These are phyloP conservation scores for Cosmorhoe ocellata DNA, from an alignment of 2,888 invertebrate species.

Conservation along the genomic window DNA sequence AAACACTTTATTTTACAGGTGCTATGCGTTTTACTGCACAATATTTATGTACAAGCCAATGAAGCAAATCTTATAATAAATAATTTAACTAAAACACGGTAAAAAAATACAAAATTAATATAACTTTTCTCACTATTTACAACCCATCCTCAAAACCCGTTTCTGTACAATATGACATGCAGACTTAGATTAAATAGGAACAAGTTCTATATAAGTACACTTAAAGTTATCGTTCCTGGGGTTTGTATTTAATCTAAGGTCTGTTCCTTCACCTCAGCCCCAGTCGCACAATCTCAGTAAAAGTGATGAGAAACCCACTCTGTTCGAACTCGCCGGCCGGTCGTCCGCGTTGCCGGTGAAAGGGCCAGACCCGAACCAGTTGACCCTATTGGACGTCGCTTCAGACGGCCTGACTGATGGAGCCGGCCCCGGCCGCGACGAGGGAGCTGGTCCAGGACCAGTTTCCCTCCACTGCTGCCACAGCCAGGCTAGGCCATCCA, in stretches of 20 bases:
- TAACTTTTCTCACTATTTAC: slow-evolving; percentile 52
- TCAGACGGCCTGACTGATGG: slow-evolving; percentile 53
- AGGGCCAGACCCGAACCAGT: slow-evolving; percentile 78
- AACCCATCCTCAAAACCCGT: slow-evolving; percentile 43
- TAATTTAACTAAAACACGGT: slow-evolving; percentile 52
- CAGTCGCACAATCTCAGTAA: slow-evolving; percentile 74
- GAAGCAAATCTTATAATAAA: slow-evolving; percentile 59
- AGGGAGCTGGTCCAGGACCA: slow-evolving; percentile 59
- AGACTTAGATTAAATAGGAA: slow-evolving; percentile 72
- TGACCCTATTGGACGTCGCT: slow-evolving; percentile 61
- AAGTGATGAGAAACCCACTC: slow-evolving; percentile 79
- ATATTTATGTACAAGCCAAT: slow-evolving; percentile 61
- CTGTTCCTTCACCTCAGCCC: slow-evolving; percentile 70
- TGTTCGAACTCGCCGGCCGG: slow-evolving; percentile 60
- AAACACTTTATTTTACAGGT: slow-evolving; percentile 48
- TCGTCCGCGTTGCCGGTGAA: slow-evolving; percentile 77
- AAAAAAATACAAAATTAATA: slow-evolving; percentile 40
- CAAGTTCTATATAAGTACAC: slow-evolving; percentile 39
- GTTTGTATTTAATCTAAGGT: slow-evolving; percentile 67
- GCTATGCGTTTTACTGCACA: slow-evolving; percentile 48
- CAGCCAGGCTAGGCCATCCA: slow-evolving; percentile 82
- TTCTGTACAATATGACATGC: slow-evolving; percentile 52
- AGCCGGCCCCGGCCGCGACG: slow-evolving; percentile 38
- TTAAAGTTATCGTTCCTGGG: slow-evolving; percentile 37
- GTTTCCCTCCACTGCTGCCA: slow-evolving; percentile 84